Evolutionary conservation across 2,113 vertebrate species (phyloP).

Genomic region (Gambusia affinis): DNA sequence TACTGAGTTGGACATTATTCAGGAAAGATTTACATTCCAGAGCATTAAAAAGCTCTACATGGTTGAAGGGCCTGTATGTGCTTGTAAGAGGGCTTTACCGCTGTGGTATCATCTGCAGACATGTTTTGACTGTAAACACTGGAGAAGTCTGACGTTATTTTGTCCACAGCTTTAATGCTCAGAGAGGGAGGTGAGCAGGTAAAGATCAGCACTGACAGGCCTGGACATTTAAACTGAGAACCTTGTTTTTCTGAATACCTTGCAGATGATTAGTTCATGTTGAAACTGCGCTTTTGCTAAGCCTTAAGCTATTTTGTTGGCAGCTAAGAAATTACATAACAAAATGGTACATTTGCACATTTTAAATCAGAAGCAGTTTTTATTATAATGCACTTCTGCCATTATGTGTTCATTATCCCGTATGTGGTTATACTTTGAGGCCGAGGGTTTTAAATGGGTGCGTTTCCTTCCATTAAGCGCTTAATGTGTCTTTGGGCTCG

Average conservation of each 20-base stretch:
- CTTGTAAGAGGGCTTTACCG: constrained; percentile 58
- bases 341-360: background rate
- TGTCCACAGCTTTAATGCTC: constrained; percentile 54
- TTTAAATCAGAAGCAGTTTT: background rate
- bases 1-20: constrained; percentile 41
- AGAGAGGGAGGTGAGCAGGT: constrained; percentile 50
- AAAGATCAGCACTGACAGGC: constrained; percentile 39
- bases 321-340: background rate
- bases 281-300: constrained; percentile 15
- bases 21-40: constrained; percentile 62
- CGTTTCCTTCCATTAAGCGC: constrained; percentile 11
- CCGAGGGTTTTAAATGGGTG: background rate
- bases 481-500: constrained; percentile 6
- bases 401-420: background rate
- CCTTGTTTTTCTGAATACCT: constrained; percentile 33
- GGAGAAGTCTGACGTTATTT: constrained; percentile 58
- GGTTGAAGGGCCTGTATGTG: constrained; percentile 53
- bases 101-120: constrained; percentile 47
- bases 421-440: background rate
- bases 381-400: background rate
- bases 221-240: constrained; percentile 37
- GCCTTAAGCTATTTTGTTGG: background rate
- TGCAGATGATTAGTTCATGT: constrained; percentile 32
- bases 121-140: constrained; percentile 68
- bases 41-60: constrained; percentile 65